Evolutionary conservation across 2,797 vertebrate species (phyloP).

Genomic region (Hydrophis major): DNA sequence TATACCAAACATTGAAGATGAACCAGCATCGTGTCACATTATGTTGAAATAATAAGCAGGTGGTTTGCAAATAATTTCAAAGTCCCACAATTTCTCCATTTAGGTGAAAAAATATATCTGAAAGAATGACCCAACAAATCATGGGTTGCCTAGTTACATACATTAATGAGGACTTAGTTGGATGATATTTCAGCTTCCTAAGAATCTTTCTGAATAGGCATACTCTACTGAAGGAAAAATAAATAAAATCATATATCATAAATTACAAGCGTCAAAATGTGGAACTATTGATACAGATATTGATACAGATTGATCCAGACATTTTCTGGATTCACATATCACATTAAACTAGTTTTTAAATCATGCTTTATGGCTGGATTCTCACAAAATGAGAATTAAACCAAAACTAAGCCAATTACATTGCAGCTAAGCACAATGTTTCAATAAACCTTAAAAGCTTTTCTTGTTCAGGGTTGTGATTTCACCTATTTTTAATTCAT

Average conservation of each 20-base stretch:
- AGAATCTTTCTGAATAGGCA: not conserved
- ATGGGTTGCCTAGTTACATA: not conserved
- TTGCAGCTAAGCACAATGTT: not conserved
- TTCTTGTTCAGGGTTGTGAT: not conserved
- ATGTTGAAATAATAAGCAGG: not conserved
- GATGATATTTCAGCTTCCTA: not conserved
- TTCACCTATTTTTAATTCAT: not conserved
- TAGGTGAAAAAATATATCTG: not conserved
- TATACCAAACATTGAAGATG: not conserved
- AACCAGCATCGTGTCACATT: not conserved
- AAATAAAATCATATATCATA: not conserved
- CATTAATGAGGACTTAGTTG: not conserved
- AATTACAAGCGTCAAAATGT: not conserved
- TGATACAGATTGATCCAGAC: not conserved
- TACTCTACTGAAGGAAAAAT: not conserved
- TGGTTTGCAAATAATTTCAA: not conserved
- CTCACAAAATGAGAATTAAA: not conserved
- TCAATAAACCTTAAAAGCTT: not conserved
- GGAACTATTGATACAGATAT: not conserved
- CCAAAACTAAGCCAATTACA: not conserved
- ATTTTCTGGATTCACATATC: not conserved
- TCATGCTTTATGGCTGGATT: not conserved
- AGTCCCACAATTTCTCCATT: not conserved
- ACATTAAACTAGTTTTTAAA: not conserved
- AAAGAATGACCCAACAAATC: not conserved